A percentile compares a stretch with the other conserved stretches of the same genome.
Conservation (phyloP, 1,140 invertebrate genomes). For the Stegodyphus mimosarum region DNA sequence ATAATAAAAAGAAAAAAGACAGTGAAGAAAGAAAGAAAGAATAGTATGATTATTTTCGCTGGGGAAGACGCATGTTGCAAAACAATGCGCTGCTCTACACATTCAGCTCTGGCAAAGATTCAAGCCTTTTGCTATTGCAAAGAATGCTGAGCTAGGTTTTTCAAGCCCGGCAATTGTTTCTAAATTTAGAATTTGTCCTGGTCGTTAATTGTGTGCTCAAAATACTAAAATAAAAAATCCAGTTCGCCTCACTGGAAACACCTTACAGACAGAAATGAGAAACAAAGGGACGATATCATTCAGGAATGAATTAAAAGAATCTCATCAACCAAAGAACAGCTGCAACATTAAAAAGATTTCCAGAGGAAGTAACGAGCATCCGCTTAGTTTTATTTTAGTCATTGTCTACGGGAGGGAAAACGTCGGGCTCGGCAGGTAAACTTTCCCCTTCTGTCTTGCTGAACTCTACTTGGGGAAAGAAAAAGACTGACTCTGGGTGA, state of each 20-base stretch:
- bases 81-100: slow-evolving; percentile 31
- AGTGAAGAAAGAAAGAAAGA: too few species aligned
- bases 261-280: neutral
- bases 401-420: neutral
- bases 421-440: slow-evolving; percentile 15
- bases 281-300: slow-evolving; percentile 41
- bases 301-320: slow-evolving; percentile 35
- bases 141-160: slow-evolving; percentile 50
- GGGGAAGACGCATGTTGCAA: slow-evolving; percentile 7
- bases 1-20: too few species aligned
- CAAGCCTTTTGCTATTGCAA: slow-evolving; percentile 55
- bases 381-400: slow-evolving; percentile 52
- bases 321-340: slow-evolving; percentile 31
- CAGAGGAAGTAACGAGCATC: slow-evolving; percentile 9
- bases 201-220: slow-evolving; percentile 46
- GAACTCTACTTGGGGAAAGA: neutral
- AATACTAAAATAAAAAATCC: slow-evolving; percentile 19
- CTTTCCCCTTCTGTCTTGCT: neutral
- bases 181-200: slow-evolving; percentile 43
- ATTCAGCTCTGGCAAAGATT: slow-evolving; percentile 45
- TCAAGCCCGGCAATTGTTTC: slow-evolving; percentile 43
- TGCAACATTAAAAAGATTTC: slow-evolving; percentile 20
- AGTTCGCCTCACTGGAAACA: neutral
- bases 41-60: too few species aligned
- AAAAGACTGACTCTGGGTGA: too few species aligned